These are phyloP conservation scores for Hemicordylus capensis DNA, from an alignment of 2,113 vertebrate genomes.

Conservation along the genomic window DNA sequence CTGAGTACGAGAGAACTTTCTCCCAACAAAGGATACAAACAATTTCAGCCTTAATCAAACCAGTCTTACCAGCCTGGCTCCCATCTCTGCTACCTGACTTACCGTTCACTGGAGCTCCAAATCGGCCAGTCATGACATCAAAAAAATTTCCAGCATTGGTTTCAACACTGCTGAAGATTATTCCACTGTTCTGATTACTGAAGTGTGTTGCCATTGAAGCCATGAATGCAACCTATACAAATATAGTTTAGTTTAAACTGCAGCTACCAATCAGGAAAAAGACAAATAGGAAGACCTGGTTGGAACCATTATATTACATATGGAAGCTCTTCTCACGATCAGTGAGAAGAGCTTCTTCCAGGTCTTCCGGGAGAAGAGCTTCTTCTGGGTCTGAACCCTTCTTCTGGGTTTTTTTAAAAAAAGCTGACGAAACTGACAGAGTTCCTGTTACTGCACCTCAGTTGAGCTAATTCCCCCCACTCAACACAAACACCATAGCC, in stretches of 20 bases:
- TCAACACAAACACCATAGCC: too few relatives aligned
- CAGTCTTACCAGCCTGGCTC: not conserved
- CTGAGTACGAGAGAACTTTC: not conserved
- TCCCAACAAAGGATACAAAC: not conserved
- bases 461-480: too few relatives aligned
- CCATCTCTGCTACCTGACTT: conserved; percentile 39
- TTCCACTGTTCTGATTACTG: conserved; percentile 86
- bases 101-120: conserved; percentile 84
- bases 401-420: too few relatives aligned
- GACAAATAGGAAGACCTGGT: not conserved
- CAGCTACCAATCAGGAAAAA: rapidly evolving
- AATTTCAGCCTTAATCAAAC: not conserved
- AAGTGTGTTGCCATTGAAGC: conserved; percentile 86
- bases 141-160: conserved; percentile 85
- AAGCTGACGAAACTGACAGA: too few relatives aligned
- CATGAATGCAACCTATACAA: conserved; percentile 82
- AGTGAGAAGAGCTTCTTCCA: too few relatives aligned
- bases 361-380: too few relatives aligned
- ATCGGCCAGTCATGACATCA: conserved; percentile 85
- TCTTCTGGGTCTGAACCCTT: too few relatives aligned
- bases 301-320: not conserved
- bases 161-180: conserved; percentile 86
- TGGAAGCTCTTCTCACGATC: conserved; percentile 15
- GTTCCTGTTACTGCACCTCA: too few relatives aligned
- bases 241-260: conserved; percentile 17